Evolutionary conservation across 1,140 invertebrate species (phyloP).

Genomic region (Epicauta chinensis): DNA sequence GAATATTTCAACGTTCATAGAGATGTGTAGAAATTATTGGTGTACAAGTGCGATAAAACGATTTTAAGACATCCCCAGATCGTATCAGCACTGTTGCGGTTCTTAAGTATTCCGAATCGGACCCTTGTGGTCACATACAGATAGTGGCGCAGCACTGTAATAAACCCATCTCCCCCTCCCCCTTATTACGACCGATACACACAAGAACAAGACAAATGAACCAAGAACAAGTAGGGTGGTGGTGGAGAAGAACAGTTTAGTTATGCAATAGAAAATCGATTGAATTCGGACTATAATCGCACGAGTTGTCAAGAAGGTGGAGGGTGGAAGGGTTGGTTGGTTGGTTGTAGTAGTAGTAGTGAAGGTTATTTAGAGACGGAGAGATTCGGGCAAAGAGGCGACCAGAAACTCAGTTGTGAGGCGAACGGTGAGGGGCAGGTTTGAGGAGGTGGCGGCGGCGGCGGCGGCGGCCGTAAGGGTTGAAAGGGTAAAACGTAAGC

Average conservation of each 20-base stretch:
- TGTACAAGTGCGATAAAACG: too few species aligned
- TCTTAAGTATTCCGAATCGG: too few species aligned
- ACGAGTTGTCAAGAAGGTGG: slow-evolving; percentile 22
- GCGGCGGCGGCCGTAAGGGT: slow-evolving; percentile 36
- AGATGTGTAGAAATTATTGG: too few species aligned
- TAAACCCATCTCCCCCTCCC: too few species aligned
- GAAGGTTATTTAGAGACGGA: slow-evolving; percentile 25
- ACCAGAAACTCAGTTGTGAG: slow-evolving; percentile 21
- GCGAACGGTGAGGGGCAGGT: slow-evolving; percentile 13
- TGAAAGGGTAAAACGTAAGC: slow-evolving; percentile 42
- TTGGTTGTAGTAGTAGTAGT: background rate
- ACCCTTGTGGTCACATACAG: too few species aligned
- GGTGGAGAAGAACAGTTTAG: slow-evolving; percentile 7
- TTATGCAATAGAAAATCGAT: slow-evolving; percentile 40
- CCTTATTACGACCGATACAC: background rate
- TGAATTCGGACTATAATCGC: slow-evolving; percentile 39
- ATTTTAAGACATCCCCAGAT: too few species aligned
- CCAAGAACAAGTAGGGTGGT: too few species aligned
- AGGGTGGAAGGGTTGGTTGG: slow-evolving; percentile 15
- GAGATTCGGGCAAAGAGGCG: slow-evolving; percentile 21
- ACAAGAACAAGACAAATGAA: slow-evolving; percentile 15
- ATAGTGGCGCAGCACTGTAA: too few species aligned
- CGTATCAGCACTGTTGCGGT: too few species aligned
- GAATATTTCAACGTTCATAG: too few species aligned
- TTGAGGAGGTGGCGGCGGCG: slow-evolving; percentile 23